Evolutionary conservation across 1,140 invertebrate genomes (phyloP), one percentile per base, ranked within the genome.

Genomic region (Microplitis mediator): DNA sequence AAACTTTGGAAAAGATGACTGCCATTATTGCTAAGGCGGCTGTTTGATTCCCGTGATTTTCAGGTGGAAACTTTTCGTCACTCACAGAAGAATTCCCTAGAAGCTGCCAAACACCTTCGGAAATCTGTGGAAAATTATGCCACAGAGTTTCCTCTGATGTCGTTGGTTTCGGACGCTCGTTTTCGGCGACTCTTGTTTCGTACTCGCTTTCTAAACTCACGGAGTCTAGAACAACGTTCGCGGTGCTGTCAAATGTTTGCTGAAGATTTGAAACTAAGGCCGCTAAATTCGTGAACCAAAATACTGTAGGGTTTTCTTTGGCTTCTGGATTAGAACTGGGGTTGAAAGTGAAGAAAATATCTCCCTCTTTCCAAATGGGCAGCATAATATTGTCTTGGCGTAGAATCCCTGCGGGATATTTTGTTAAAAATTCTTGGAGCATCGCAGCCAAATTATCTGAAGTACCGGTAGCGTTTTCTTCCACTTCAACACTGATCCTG

Each of bases 1-100:
- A 84, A 9, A 79, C 79, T 67, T 85, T 85, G 0, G 81, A 82
- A 51, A 86, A 85, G 3, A 86, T 70, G 4, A 83, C 72, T 1
- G 79, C 75, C 58, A 86, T 80, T 4, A 81, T 60, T 0, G 80
- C 81, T 3, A 85, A 71, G 0, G 80, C 82, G 0, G 84, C 79
- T 8, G 76, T 80, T 36, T 83, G 81, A 0, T 79, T 78, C 9
- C 75, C 74, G 0, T 67, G 54, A 66, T 82, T 80, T 2, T 58
- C 68, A 16, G 79, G 76, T 3, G 65, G 34, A 35, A 83, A 82
- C 23, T 60, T 78, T 1, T 76, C 64, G 9, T 82, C 75, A 2
- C 51, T 72, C 51, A 79, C 68, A 0, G 54, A 50, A 0, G 82
- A 2, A 0, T 65, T 78, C 0, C 80, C 82, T 0, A 76, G 52